These are phyloP conservation scores for Ptyas mucosa DNA, from an alignment of 2,113 vertebrate genomes.

Conservation along the genomic window DNA sequence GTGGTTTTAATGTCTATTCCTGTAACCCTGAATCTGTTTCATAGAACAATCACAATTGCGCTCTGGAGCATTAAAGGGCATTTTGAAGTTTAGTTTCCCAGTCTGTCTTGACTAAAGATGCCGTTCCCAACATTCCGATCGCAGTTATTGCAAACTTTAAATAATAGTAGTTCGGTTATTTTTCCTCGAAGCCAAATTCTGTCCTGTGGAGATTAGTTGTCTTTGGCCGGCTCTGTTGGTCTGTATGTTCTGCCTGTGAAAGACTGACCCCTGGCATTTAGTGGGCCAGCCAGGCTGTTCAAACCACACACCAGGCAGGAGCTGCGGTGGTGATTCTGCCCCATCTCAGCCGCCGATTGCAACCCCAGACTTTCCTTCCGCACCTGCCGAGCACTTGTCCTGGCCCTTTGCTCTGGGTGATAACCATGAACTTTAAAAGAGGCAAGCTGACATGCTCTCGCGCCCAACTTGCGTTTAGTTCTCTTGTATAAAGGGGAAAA, in stretches of 20 bases:
- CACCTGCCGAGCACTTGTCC: not conserved
- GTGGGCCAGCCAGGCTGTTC: not conserved
- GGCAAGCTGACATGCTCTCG: not conserved
- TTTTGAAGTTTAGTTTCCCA: not conserved
- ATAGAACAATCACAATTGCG: slow-evolving; percentile 55
- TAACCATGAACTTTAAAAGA: too few species aligned
- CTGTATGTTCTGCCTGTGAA: not conserved
- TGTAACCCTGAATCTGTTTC: slow-evolving; percentile 65
- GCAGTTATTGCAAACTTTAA: not conserved
- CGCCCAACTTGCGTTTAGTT: not conserved
- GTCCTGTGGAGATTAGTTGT: not conserved
- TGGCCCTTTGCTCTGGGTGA: too few species aligned
- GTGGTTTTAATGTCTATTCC: slow-evolving; percentile 72
- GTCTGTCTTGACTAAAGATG: not conserved
- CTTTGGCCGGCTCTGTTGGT: not conserved
- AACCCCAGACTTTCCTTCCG: not conserved
- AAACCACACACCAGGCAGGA: too few species aligned
- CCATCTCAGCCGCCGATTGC: not conserved
- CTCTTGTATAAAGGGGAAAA: not conserved
- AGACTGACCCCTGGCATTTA: too few species aligned
- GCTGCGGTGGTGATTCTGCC: too few species aligned
- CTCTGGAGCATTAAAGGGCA: slow-evolving; percentile 33
- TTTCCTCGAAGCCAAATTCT: slow-evolving; percentile 11
- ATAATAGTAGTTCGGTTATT: not conserved
- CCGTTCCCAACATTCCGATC: not conserved